A percentile compares a stretch with the other conserved stretches of the same genome.
Evolutionary conservation across 2,888 invertebrate genomes (phyloP).

Genomic region (Drosophila nigricruria): DNA sequence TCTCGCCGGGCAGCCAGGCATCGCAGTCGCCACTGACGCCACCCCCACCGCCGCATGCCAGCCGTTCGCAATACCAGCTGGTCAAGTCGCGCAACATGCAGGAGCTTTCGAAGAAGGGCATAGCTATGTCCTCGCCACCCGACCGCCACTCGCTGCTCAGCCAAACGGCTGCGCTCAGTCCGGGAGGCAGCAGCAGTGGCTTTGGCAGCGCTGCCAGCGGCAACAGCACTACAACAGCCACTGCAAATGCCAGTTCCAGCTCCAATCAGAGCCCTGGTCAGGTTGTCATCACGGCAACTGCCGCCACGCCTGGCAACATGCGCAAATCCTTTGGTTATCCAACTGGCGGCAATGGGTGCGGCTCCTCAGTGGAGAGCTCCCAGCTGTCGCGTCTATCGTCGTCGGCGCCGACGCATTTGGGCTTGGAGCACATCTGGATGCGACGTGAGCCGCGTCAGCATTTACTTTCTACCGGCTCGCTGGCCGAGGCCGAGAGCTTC

Average conservation of each 20-base stretch:
- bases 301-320: constrained; percentile 45
- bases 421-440: constrained; percentile 94
- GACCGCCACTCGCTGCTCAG: constrained; percentile 87
- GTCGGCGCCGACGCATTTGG: constrained; percentile 93
- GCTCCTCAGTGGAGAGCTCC: constrained; percentile 70
- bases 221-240: constrained; percentile 54
- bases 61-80: constrained; percentile 83
- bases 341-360: constrained; percentile 46
- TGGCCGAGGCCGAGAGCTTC: constrained; percentile 93
- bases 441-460: constrained; percentile 94
- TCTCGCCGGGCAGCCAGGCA: constrained; percentile 82
- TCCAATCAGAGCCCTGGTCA: constrained; percentile 34
- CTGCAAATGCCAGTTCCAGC: constrained; percentile 30
- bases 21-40: constrained; percentile 87
- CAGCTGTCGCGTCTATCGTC: constrained; percentile 90
- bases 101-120: constrained; percentile 88
- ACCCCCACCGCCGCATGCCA: constrained; percentile 83
- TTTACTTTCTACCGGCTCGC: constrained; percentile 92
- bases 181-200: constrained; percentile 84
- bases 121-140: constrained; percentile 86
- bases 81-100: constrained; percentile 83
- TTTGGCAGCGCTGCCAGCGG: constrained; percentile 83
- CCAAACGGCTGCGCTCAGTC: constrained; percentile 87
- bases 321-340: constrained; percentile 81
- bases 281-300: constrained; percentile 50